Evolutionary conservation across 2,888 invertebrate species (phyloP), one percentile per base, ranked within the genome.

Genomic region (Drosophila conformis): DNA sequence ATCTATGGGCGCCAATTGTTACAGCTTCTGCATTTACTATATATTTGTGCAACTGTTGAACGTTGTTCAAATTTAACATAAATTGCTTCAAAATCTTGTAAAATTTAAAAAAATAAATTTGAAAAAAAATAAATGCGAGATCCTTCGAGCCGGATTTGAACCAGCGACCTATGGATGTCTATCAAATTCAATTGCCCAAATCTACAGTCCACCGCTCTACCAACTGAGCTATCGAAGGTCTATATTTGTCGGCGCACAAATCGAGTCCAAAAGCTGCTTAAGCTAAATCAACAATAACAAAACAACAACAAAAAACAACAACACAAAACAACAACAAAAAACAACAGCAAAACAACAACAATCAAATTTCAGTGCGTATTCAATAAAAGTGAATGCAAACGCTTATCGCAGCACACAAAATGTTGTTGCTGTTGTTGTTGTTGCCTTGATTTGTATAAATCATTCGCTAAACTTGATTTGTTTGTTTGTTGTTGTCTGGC

Each of bases 181-280:
- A 49, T 11, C 65, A 2, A 18, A 64, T 66, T 13, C 52, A 29
- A 35, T 21, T 10, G 38, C 4, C 53, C 46, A 46, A 27, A 48
- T 73, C 87, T 87, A 87, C 87, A 87, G 87, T 87, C 87, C 89
- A 87, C 87, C 87, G 87, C 87, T 87, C 87, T 87, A 87, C 87
- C 89, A 87, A 87, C 87, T 87, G 89, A 87, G 89, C 87, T 87
- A 85, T 85, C 86, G 85, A 85, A 86, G 85, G 85, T 48, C 74
- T 73, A 58, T 53, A 73, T 49, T 61, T 61, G 63, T 48, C 1
- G 33, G 27, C 5, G n/a, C n/a, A 33, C 13, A 54, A 66, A 66
- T 58, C 27, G n/a, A 49, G 61, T 49, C 2, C 21, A 71, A 46
- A 42, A 71, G 61, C 27, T 40, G 29, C n/a, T 27, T 2, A 3